Evolutionary conservation across 2,888 invertebrate species (phyloP).

Genomic region (Ethmia dodecea): DNA sequence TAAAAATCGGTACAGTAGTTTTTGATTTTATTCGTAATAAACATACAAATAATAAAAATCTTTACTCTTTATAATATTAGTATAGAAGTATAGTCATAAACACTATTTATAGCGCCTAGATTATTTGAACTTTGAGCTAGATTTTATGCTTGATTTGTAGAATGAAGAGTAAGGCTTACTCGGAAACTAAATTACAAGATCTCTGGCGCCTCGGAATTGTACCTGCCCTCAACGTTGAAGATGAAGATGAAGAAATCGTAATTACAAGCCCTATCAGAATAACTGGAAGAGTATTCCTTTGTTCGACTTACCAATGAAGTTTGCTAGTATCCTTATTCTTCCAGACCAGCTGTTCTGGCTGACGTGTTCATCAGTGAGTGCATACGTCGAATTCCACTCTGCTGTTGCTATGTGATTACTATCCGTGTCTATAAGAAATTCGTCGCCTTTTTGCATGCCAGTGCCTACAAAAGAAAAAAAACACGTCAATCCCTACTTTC

Average conservation of each 20-base stretch:
- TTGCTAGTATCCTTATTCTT: slow-evolving; percentile 51
- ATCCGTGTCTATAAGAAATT: slow-evolving; percentile 26
- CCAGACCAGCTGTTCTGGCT: slow-evolving; percentile 32
- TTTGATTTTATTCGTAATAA: too few species aligned
- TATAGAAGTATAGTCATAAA: too few species aligned
- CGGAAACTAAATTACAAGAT: background rate
- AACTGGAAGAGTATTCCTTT: too few species aligned
- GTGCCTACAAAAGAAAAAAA: too few species aligned
- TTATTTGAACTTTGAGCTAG: too few species aligned
- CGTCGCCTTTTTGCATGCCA: slow-evolving; percentile 40
- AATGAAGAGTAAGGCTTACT: background rate
- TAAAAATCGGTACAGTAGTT: too few species aligned
- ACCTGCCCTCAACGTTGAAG: background rate
- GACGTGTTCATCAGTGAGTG: slow-evolving; percentile 33
- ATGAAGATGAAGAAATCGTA: background rate
- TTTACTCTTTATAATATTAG: too few species aligned
- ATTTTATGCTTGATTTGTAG: too few species aligned
- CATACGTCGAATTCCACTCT: slow-evolving; percentile 39
- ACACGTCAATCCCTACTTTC: too few species aligned
- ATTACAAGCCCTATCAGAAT: too few species aligned
- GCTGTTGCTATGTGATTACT: slow-evolving; percentile 34
- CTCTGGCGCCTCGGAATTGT: background rate
- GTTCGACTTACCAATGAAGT: slow-evolving; percentile 74
- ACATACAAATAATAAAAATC: too few species aligned
- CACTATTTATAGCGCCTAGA: too few species aligned